These are phyloP conservation scores for Nymphalis urticae DNA, from an alignment of 2,888 invertebrate species.

Conservation along the genomic window DNA sequence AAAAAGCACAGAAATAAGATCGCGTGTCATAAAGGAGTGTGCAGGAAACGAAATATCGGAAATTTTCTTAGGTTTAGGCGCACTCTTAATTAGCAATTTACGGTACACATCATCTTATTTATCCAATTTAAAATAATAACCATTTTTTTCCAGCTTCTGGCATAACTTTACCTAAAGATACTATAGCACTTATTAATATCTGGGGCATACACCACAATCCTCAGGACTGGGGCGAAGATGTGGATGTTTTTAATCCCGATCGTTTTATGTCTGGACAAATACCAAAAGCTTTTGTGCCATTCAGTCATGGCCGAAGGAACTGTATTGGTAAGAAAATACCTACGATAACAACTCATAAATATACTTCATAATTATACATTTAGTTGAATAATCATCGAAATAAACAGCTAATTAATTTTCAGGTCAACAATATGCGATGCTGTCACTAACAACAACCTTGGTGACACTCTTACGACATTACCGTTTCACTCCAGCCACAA, in stretches of 20 bases:
- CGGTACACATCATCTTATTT: too few species aligned
- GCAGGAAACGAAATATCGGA: too few species aligned
- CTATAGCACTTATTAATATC: neutral
- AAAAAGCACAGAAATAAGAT: too few species aligned
- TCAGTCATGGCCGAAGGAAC: slow-evolving; percentile 39
- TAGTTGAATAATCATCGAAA: too few species aligned
- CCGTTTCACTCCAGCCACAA: neutral
- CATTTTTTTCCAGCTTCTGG: slow-evolving; percentile 1
- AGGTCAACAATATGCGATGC: slow-evolving; percentile 16
- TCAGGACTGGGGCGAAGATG: slow-evolving; percentile 39
- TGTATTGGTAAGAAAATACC: slow-evolving; percentile 34
- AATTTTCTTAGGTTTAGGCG: too few species aligned
- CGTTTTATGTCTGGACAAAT: slow-evolving; percentile 35
- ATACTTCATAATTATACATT: too few species aligned
- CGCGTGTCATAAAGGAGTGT: too few species aligned
- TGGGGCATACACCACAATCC: slow-evolving; percentile 40
- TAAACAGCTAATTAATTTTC: neutral
- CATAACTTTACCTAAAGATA: neutral
- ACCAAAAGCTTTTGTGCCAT: slow-evolving; percentile 38
- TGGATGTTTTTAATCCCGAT: slow-evolving; percentile 39
- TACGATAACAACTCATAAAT: too few species aligned
- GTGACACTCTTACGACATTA: neutral
- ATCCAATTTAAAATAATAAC: too few species aligned
- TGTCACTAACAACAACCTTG: slow-evolving; percentile 3
- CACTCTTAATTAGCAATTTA: too few species aligned